Evolutionary conservation across 2,888 invertebrate genomes (phyloP), one percentile per base, ranked within the genome.

Genomic region (Amblyjoppa fuscipennis): DNA sequence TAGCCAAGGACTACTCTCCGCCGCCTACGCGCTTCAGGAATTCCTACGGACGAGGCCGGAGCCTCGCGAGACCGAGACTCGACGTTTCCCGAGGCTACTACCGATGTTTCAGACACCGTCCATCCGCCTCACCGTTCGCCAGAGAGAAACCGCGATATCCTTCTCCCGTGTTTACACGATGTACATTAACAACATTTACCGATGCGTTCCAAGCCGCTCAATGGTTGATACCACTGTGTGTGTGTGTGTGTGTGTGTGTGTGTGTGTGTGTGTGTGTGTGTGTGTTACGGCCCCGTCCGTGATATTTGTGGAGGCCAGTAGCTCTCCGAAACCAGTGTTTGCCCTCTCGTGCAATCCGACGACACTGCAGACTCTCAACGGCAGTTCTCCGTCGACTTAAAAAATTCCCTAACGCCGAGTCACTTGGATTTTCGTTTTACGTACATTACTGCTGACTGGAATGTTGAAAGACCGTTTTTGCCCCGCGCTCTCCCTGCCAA

Each of bases 1-100:
- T 64, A 64, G 61, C 31, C 34, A 13, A 31, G 16, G 61, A 68
- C 56, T 41, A 68, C 66, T 73, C 71, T 49, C 31, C 51, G 45
- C 71, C 86, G 85, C 87, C 87, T 85, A 85, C 88, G 78, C 82
- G 82, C 81, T 75, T 80, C 68, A 84, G 83, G 87, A 88, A 87
- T 87, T 85, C 80, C 85, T 76, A 83, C 69, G 68, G 82, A 83
- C 20, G 56, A 56, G 45, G 77, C 70, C 53, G 66, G 71, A 73
- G 70, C 51, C n/a, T n/a, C 31, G 5, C 13, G 68, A 38, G 66
- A 45, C 64, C 59, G 49, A 61, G 64, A 59, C 59, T 49, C 68
- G 66, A 49, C 64, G 82, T 70, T 49, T 77, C 80, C 61, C 78
- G 59, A 76, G 75, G 80, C 83, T 71, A 45, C 59, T 45, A 49